Base-by-base conservation (phyloP, 2,888 invertebrate species). In the Harmothoe impar region DNA sequence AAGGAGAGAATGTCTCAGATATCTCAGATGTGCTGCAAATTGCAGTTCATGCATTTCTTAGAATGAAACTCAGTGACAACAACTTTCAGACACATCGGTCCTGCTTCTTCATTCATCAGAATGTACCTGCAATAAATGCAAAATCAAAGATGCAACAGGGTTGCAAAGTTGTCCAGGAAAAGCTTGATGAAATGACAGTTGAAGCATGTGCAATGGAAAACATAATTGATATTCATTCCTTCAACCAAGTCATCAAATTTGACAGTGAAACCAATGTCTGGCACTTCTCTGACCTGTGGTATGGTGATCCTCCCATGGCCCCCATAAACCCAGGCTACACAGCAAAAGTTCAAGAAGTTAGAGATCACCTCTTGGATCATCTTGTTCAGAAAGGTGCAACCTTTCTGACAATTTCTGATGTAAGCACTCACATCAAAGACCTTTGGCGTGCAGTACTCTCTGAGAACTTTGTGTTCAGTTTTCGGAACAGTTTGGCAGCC, bases 251-350 rank as follows among this genome's bases (percentile, higher is more conserved):
- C 51, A 81, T 91, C 0, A 78, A 89, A 12, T 91, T 84, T 84
- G 84, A 91, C 51, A 33, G 56, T 15, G 78, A 90, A 29, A 43
- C 54, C 5, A 33, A 91, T 77, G 86, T 90, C 31, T 85, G 33
- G 43, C 72, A 90, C 51, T 35, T 91, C 51, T 88, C 91, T 23
- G 90, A 90, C 31, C 68, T 91, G 0, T 91, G 91, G 91, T 43
- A 89, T 31, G 91, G 91, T 23, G 90, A 90, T 86, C 91, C 91
- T n/a, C 91, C 91, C 10, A 91, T 90, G 91, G 91, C 91, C 29
- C 84, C 91, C 52, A 25, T 51, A 3, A 91, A 91, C 72, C 91
- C 54, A 43, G 91, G 91, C 29, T 91, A 91, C 43, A n/a, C 33
- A 23, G 31, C 54, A 29, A 62, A 68, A 12, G 89, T 91, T 23